Evolutionary conservation across 2,113 vertebrate genomes (phyloP).

Genomic region (Motacilla alba): DNA sequence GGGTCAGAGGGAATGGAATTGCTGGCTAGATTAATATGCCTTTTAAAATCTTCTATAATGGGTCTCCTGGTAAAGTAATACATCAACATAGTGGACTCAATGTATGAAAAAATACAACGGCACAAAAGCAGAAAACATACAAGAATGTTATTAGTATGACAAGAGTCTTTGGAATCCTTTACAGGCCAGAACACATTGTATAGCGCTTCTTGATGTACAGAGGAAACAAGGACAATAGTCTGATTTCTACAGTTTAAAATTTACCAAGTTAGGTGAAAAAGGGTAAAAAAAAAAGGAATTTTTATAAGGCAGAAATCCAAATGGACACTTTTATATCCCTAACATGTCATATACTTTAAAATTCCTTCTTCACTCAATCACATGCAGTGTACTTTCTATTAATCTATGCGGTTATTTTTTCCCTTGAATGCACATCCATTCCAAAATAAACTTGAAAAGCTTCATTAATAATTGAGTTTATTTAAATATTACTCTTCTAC

Average conservation of each 20-base stretch:
- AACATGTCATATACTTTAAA: not conserved
- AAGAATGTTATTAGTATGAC: not conserved
- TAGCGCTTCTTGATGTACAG: rapidly evolving
- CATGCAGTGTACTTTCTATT: not conserved
- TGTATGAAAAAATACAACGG: not conserved
- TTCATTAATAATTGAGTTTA: not conserved
- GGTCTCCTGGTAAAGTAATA: not conserved
- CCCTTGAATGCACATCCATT: not conserved
- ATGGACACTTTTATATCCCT: not conserved
- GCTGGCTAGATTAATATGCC: not conserved
- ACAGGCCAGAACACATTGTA: not conserved
- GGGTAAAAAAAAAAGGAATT: rapidly evolving
- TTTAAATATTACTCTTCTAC: not conserved
- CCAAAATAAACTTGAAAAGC: not conserved
- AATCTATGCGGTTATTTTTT: not conserved
- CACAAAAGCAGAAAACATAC: not conserved
- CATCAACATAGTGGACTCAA: not conserved
- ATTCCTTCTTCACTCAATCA: not conserved
- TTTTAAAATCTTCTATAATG: not conserved
- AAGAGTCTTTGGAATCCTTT: not conserved
- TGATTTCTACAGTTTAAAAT: not conserved
- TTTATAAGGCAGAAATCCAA: not conserved
- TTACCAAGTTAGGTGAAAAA: not conserved
- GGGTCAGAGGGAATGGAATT: not conserved
- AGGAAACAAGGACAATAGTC: not conserved